These are phyloP conservation scores for Cephus rjabovi DNA, from an alignment of 2,888 invertebrate genomes.

Conservation along the genomic window DNA sequence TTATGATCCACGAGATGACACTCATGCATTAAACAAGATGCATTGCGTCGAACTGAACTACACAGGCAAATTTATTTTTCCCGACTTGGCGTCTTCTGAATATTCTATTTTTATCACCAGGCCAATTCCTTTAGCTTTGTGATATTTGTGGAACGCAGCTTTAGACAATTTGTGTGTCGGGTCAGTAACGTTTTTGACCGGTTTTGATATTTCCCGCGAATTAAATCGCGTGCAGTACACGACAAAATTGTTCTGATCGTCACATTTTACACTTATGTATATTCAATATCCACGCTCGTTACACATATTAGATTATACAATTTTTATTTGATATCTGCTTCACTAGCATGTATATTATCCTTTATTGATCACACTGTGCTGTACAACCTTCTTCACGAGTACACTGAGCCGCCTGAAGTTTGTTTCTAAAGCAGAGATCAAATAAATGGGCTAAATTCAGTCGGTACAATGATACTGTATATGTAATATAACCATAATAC, in stretches of 20 bases:
- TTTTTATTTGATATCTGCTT: background rate
- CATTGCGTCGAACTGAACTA: background rate
- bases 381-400: background rate
- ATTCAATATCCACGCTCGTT: background rate
- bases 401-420: background rate
- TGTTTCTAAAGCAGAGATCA: background rate
- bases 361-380: background rate
- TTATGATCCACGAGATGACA: background rate
- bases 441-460: background rate
- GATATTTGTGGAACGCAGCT: background rate
- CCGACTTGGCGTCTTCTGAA: background rate
- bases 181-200: background rate
- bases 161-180: background rate
- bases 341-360: background rate
- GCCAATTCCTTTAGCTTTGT: background rate
- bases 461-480: background rate
- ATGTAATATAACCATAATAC: background rate
- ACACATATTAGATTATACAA: background rate
- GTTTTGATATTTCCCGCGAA: background rate
- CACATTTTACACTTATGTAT: background rate
- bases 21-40: background rate
- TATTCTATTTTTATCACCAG: background rate
- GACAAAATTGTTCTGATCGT: background rate
- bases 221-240: background rate
- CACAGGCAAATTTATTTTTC: background rate